Evolutionary conservation across 1,140 invertebrate genomes (phyloP).

Genomic region (Drosophila baimaii): DNA sequence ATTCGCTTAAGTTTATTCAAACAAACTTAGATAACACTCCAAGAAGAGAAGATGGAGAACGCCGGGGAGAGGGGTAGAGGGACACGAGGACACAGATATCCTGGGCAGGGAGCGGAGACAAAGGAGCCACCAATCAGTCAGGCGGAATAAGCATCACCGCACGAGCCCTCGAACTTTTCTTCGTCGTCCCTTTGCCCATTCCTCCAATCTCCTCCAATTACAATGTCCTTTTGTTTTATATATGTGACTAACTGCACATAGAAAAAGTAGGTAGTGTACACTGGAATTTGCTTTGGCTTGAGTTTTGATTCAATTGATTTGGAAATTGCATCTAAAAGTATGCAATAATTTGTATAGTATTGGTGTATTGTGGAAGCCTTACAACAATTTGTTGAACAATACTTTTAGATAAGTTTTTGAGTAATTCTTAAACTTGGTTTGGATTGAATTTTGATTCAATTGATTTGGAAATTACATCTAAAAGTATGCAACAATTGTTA

Average conservation of each 20-base stretch:
- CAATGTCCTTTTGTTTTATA: constrained; percentile 80
- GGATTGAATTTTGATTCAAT: too few relatives aligned
- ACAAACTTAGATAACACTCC: constrained; percentile 80
- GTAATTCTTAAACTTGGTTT: too few relatives aligned
- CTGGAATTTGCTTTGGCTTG: background rate
- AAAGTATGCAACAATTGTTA: too few relatives aligned
- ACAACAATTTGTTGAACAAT: too few relatives aligned
- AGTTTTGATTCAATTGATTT: background rate
- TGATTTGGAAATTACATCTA: too few relatives aligned
- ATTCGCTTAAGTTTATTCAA: constrained; percentile 83
- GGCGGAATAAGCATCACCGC: constrained; percentile 80
- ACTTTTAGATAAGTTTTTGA: too few relatives aligned
- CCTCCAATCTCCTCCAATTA: constrained; percentile 63
- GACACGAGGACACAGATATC: constrained; percentile 29
- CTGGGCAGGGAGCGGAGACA: constrained; percentile 64
- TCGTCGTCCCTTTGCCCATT: constrained; percentile 22
- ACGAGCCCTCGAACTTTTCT: constrained; percentile 67
- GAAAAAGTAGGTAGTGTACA: background rate
- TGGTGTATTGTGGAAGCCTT: too few relatives aligned
- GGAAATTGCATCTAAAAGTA: too few relatives aligned
- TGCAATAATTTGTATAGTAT: too few relatives aligned
- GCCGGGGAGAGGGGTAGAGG: background rate
- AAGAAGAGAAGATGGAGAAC: constrained; percentile 19
- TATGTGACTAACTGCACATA: constrained; percentile 26
- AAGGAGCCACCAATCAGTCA: constrained; percentile 79